A percentile compares a stretch with the other conserved stretches of the same genome.
Evolutionary conservation across 1,140 invertebrate species (phyloP).

Genomic region (Helicoverpa armigera): DNA sequence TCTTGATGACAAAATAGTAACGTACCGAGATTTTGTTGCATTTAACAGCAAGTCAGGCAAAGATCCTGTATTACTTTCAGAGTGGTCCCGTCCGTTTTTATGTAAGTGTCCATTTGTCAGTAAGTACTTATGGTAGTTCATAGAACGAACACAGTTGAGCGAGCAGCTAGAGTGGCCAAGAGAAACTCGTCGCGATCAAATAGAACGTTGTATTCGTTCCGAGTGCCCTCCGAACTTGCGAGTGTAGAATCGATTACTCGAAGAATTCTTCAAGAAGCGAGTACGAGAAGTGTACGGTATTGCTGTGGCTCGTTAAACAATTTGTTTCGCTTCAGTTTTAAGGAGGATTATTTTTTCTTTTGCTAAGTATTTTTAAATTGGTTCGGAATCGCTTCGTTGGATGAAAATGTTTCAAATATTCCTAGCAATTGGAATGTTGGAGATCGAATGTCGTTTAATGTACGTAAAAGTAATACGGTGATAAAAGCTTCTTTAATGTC

Average conservation of each 20-base stretch:
- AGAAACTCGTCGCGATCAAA: conserved; percentile 36
- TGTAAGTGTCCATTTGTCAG: conserved; percentile 27
- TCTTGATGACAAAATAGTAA: too few relatives aligned
- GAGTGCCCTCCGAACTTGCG: conserved; percentile 24
- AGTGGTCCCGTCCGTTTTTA: conserved; percentile 18
- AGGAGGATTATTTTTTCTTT: not conserved
- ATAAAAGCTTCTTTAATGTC: too few relatives aligned
- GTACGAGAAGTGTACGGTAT: conserved; percentile 1
- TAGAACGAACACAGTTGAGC: conserved; percentile 6
- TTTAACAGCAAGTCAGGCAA: not conserved
- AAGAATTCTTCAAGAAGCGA: conserved; percentile 16
- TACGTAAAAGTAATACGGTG: too few relatives aligned
- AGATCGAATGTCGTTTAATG: too few relatives aligned
- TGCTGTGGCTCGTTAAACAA: not conserved
- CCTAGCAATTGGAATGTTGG: too few relatives aligned
- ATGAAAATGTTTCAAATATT: too few relatives aligned
- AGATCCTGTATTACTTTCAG: not conserved
- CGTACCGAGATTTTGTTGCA: too few relatives aligned
- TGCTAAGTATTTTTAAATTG: not conserved
- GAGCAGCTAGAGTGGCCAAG: conserved; percentile 19
- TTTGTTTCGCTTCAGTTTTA: not conserved
- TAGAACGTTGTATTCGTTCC: conserved; percentile 30
- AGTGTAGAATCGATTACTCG: conserved; percentile 37
- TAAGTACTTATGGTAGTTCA: not conserved
- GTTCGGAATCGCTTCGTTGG: not conserved